These are phyloP conservation scores for Tenualosa thibaudeaui DNA, from an alignment of 2,797 vertebrate species.

Conservation along the genomic window DNA sequence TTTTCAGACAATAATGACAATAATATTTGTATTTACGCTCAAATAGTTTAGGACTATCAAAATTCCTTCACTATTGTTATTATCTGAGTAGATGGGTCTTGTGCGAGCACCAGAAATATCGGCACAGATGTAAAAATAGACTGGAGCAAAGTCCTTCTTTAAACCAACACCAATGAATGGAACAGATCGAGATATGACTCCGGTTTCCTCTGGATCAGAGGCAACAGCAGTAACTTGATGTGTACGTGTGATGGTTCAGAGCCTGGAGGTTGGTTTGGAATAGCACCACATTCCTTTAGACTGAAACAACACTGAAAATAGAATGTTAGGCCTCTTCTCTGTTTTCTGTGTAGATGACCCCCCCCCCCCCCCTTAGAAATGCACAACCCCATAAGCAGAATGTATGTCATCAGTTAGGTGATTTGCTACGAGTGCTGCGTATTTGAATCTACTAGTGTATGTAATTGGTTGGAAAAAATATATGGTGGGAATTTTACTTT, in stretches of 20 bases:
- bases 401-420: too few relatives aligned
- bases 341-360: conserved; percentile 13
- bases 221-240: not conserved
- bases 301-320: conserved; percentile 37
- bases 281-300: conserved; percentile 30
- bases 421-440: too few relatives aligned
- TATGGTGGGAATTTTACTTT: too few relatives aligned
- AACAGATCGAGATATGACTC: not conserved
- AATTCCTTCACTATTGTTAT: not conserved
- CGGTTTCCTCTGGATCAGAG: not conserved
- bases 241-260: not conserved
- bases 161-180: not conserved
- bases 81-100: not conserved
- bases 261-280: conserved; percentile 25
- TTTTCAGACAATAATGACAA: too few relatives aligned
- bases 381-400: not conserved
- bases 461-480: too few relatives aligned
- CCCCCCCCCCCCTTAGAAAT: not conserved
- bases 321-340: conserved; percentile 28
- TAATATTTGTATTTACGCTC: not conserved
- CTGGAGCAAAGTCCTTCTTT: not conserved
- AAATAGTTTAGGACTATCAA: not conserved
- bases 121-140: not conserved
- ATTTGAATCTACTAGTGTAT: too few relatives aligned
- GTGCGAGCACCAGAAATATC: not conserved